phyloP scores from a whole-genome alignment of 2,113 vertebrate genomes.

The Semnornis frantzii region DNA sequence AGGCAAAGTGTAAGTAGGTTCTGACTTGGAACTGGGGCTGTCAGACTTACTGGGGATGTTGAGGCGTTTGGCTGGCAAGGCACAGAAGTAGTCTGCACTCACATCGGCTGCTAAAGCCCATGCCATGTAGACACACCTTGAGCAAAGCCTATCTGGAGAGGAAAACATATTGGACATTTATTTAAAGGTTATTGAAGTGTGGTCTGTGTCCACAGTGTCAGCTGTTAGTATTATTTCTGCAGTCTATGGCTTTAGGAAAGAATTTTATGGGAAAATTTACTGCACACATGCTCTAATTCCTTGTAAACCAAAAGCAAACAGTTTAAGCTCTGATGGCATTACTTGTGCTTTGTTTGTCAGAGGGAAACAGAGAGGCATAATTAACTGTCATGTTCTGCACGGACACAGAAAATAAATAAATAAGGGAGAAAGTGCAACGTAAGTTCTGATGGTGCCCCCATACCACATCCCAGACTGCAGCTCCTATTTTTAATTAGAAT shows the following conservation, averaged over 20 bases:
- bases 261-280: slow-evolving; percentile 58
- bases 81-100: accelerated
- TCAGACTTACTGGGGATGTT: not conserved
- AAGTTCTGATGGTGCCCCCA: not conserved
- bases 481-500: not conserved
- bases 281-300: slow-evolving; percentile 55
- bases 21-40: not conserved
- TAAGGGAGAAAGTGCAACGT: not conserved
- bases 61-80: not conserved
- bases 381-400: slow-evolving; percentile 46
- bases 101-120: not conserved
- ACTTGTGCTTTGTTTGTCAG: slow-evolving; percentile 55
- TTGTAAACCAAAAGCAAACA: slow-evolving; percentile 71
- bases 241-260: slow-evolving; percentile 16
- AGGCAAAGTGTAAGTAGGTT: not conserved
- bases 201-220: slow-evolving; percentile 20
- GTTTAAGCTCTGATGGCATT: slow-evolving; percentile 61
- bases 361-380: slow-evolving; percentile 38
- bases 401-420: slow-evolving; percentile 37
- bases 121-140: accelerated
- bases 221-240: slow-evolving; percentile 50
- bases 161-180: slow-evolving; percentile 1
- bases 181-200: slow-evolving; percentile 32
- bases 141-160: not conserved
- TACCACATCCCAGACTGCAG: not conserved